Percentiles rank a stretch among this genome's conserved stretches.
Conservation (phyloP, 2,888 invertebrate genomes). For the Drosophila gaucha region DNA sequence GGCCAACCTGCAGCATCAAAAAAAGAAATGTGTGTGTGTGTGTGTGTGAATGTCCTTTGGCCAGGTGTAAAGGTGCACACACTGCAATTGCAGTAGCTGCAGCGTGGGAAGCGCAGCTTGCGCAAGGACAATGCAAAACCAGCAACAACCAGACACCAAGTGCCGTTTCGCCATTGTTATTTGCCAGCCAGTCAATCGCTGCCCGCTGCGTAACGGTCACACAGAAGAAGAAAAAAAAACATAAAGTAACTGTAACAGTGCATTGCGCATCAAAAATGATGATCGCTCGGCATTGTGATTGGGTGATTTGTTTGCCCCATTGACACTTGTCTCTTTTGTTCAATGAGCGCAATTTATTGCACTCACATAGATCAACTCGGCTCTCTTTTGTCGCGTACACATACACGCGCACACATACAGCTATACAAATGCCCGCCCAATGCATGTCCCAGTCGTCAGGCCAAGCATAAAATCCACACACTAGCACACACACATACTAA, state of each 20-base stretch:
- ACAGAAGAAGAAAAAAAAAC: neutral
- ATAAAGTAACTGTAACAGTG: slow-evolving; percentile 59
- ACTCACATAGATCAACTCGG: slow-evolving; percentile 34
- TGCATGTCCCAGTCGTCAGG: slow-evolving; percentile 70
- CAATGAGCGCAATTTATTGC: slow-evolving; percentile 65
- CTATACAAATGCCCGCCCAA: slow-evolving; percentile 59
- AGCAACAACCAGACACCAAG: slow-evolving; percentile 46
- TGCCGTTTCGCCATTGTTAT: slow-evolving; percentile 69
- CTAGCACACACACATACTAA: neutral
- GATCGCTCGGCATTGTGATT: slow-evolving; percentile 53
- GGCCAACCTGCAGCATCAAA: slow-evolving; percentile 57
- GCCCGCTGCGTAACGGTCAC: slow-evolving; percentile 71
- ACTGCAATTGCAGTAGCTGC: slow-evolving; percentile 11
- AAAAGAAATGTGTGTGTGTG: neutral
- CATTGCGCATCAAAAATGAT: slow-evolving; percentile 36
- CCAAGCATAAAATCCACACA: slow-evolving; percentile 56
- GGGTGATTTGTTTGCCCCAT: slow-evolving; percentile 40
- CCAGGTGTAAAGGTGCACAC: slow-evolving; percentile 65
- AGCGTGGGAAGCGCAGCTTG: slow-evolving; percentile 79
- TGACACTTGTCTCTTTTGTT: slow-evolving; percentile 54
- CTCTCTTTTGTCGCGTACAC: slow-evolving; percentile 43
- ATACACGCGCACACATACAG: neutral
- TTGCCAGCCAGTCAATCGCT: slow-evolving; percentile 22
- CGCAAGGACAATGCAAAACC: slow-evolving; percentile 73
- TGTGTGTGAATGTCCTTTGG: slow-evolving; percentile 24